phyloP scores from a whole-genome alignment of 2,113 vertebrate species.

The Alligator mississippiensis region DNA sequence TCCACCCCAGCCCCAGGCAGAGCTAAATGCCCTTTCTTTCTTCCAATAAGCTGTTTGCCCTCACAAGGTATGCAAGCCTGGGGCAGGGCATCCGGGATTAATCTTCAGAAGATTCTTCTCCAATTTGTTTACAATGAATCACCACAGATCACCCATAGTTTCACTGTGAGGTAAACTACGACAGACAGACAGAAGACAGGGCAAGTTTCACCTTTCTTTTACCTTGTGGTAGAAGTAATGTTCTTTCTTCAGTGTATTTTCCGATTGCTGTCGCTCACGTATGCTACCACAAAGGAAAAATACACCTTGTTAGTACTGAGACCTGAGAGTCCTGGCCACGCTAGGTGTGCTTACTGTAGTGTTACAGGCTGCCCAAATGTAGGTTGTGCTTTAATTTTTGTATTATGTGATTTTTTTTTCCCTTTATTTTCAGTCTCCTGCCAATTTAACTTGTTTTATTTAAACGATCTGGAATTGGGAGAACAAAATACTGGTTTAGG shows the following conservation, averaged over 20 bases:
- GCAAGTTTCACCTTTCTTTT: no score
- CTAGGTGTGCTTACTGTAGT: neutral
- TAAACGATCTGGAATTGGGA: neutral
- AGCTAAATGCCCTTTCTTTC: neutral
- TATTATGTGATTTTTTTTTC: neutral
- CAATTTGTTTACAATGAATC: neutral
- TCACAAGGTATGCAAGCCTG: neutral
- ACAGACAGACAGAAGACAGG: no score
- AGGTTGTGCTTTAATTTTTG: accelerated
- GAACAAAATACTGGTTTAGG: accelerated
- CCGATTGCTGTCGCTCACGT: no score
- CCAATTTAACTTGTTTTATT: neutral
- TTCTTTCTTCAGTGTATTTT: no score
- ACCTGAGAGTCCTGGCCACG: no score
- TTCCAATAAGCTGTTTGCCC: neutral
- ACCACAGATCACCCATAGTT: neutral
- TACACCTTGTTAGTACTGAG: accelerated
- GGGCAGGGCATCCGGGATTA: neutral
- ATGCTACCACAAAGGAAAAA: neutral
- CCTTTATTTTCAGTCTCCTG: accelerated
- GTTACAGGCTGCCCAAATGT: neutral
- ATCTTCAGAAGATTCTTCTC: neutral
- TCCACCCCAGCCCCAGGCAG: neutral
- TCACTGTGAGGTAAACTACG: no score
- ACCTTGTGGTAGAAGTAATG: no score